Percentiles rank a stretch among this genome's conserved stretches.
phyloP scores from a whole-genome alignment of 2,113 vertebrate genomes.

The Diadophis punctatus region DNA sequence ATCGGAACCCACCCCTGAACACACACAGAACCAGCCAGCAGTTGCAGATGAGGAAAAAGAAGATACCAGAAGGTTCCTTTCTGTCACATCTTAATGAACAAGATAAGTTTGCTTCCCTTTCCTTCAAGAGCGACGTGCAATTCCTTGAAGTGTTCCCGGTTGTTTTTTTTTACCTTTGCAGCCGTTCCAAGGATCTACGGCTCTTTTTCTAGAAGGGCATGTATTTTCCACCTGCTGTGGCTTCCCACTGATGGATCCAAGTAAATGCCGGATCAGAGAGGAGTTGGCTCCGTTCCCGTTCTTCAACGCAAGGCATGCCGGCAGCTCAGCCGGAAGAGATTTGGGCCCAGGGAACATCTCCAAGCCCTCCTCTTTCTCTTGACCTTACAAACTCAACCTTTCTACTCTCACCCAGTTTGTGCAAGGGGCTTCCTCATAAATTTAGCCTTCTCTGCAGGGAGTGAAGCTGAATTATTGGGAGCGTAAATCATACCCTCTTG shows the following conservation, averaged over 20 bases:
- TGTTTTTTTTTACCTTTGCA: not conserved
- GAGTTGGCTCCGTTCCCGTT: not conserved
- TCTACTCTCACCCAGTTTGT: not conserved
- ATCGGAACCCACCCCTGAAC: too few relatives aligned
- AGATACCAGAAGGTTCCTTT: not conserved
- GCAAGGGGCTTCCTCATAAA: not conserved
- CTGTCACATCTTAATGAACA: slow-evolving; percentile 5
- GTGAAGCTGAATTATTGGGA: not conserved
- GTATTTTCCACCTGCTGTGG: not conserved
- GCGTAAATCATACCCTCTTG: too few relatives aligned
- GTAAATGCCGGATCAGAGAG: not conserved
- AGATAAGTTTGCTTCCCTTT: not conserved
- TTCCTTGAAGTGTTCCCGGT: not conserved
- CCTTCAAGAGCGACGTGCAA: not conserved
- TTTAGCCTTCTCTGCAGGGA: not conserved
- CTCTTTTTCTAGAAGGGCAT: not conserved
- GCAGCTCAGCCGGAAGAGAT: not conserved
- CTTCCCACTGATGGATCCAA: not conserved
- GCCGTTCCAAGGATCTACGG: not conserved
- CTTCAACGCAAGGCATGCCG: not conserved
- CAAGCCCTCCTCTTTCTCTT: too few relatives aligned
- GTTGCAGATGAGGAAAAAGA: not conserved
- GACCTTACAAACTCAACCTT: too few relatives aligned
- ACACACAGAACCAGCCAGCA: not conserved
- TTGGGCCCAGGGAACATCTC: too few relatives aligned